These are phyloP conservation scores for Tapirus terrestris DNA, from an alignment of 2,113 vertebrate genomes.

Conservation along the genomic window DNA sequence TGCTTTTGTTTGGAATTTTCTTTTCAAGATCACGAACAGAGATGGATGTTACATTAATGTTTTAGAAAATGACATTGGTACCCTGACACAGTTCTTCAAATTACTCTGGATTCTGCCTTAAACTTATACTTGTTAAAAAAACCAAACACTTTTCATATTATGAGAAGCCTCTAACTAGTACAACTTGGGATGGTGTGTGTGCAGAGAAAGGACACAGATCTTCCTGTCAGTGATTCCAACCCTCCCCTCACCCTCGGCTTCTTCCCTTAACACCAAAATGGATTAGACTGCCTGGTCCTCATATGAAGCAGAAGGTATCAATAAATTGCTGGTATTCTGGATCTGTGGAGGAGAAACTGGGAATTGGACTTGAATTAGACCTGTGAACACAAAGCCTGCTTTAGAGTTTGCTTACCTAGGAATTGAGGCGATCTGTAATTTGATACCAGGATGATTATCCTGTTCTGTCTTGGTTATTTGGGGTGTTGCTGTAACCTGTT, in stretches of 20 bases:
- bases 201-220: background rate
- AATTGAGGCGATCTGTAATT: slow-evolving; percentile 76
- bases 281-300: background rate
- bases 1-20: background rate
- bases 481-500: background rate
- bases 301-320: background rate
- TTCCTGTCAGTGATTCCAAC: background rate
- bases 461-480: accelerated
- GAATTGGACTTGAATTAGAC: background rate
- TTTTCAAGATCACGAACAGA: background rate
- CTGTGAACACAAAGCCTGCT: background rate
- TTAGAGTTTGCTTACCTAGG: slow-evolving; percentile 77
- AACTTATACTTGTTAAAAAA: background rate
- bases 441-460: slow-evolving; percentile 72
- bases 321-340: background rate
- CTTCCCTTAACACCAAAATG: background rate
- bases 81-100: background rate
- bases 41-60: background rate
- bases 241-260: background rate
- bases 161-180: background rate
- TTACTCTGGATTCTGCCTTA: background rate
- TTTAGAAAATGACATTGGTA: background rate
- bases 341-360: background rate
- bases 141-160: background rate
- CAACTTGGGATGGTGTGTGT: background rate